Evolutionary conservation across 2,888 invertebrate genomes (phyloP), one percentile per base, ranked within the genome.

Genomic region (Apocheima hispidaria): DNA sequence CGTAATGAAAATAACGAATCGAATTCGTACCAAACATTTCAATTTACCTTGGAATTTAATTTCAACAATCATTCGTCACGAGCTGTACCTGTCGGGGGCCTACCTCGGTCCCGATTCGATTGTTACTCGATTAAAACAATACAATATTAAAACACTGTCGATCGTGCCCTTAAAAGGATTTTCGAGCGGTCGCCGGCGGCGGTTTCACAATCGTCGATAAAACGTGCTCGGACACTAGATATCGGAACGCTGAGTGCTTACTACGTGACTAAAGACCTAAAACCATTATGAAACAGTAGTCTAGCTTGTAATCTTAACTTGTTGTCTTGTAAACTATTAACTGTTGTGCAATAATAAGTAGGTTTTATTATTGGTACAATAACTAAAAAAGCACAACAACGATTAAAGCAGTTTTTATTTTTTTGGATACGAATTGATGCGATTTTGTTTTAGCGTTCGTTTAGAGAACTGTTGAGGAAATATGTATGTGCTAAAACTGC

Each of bases 161-260:
- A 63, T 69, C 70, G 65, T 72, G 71, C 70, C 64, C 65, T 69
- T 70, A 70, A 70, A 68, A 38, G 63, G 57, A 63, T 66, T 64
- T 43, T 59, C 58, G 46, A 69, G 62, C 50, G 44, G 66, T 65
- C 60, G 52, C 41, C 57, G 68, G 70, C 57, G 68, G 70, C 71
- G 52, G 65, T 83, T 80, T 75, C 81, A 72, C 78, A 84, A 84
- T 77, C 58, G 62, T 65, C 62, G 68, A 66, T 72, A 65, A 65
- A 72, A 71, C 70, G 70, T 72, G 70, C 67, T 65, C 51, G 68
- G 71, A 70, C 73, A 66, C 61, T 68, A 68, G 70, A 71, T 72
- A 72, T 66, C 61, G 60, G 59, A 61, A 57, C 54, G 18, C 40
- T 57, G 53, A 66, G 60, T 53, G 63, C 51, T 60, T 36, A 60